A percentile compares a stretch with the other conserved stretches of the same genome.
Evolutionary conservation across 2,888 invertebrate species (phyloP).

Genomic region (Leptopterna dolabrata): DNA sequence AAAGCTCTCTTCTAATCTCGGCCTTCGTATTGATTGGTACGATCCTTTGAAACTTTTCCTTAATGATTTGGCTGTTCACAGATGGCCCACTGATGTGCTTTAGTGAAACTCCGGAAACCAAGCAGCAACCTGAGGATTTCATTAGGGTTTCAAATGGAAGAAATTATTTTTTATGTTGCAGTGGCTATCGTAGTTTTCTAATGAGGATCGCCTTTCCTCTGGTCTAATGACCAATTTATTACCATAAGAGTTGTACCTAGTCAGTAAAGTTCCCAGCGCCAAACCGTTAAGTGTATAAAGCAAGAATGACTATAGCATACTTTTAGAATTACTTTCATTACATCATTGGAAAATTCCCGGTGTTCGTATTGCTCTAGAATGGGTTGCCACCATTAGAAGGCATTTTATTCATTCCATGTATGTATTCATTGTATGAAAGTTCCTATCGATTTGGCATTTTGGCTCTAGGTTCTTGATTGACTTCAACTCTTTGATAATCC

Average conservation of each 20-base stretch:
- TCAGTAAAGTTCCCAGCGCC: slow-evolving; percentile 7
- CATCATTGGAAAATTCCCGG: background rate
- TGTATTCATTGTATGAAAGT: background rate
- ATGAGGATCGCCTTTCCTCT: background rate
- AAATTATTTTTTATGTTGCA: background rate
- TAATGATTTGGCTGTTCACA: background rate
- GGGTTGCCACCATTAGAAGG: background rate
- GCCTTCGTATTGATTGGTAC: too few species aligned
- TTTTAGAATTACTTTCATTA: background rate
- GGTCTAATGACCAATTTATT: background rate
- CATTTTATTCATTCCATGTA: background rate
- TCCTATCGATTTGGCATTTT: background rate
- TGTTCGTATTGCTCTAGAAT: background rate
- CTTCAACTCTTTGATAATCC: background rate
- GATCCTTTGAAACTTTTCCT: too few species aligned
- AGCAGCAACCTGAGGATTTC: background rate
- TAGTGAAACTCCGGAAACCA: background rate
- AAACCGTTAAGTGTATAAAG: background rate
- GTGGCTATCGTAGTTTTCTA: background rate
- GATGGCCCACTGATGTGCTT: background rate
- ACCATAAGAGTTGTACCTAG: background rate
- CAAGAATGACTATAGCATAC: background rate
- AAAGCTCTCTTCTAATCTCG: too few species aligned
- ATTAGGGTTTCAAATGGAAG: background rate
- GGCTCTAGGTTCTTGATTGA: slow-evolving; percentile 2